Percentiles rank a stretch among this genome's conserved stretches.
Conservation (phyloP, 2,888 invertebrate species). For the Tribolium freemani region DNA sequence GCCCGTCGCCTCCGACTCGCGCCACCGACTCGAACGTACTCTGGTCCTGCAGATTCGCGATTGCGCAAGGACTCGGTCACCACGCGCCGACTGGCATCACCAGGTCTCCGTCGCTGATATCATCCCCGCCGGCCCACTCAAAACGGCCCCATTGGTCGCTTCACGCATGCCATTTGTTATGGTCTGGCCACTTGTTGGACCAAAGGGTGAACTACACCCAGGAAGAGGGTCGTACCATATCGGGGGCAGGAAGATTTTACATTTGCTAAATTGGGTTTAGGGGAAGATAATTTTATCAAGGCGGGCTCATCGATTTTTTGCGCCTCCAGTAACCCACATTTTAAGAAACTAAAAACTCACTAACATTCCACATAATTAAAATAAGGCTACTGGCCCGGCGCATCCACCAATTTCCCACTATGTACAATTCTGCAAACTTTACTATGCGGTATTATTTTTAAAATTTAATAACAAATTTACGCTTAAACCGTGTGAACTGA, state of each 20-base stretch:
- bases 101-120: slow-evolving; percentile 59
- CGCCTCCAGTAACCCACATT: background rate
- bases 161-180: slow-evolving; percentile 62
- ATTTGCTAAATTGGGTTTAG: background rate
- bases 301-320: background rate
- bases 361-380: background rate
- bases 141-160: slow-evolving; percentile 59
- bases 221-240: background rate
- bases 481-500: too few species aligned
- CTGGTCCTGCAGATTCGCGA: slow-evolving; percentile 55
- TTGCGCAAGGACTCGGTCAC: slow-evolving; percentile 62
- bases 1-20: slow-evolving; percentile 66
- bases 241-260: background rate
- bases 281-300: background rate
- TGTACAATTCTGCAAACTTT: too few species aligned
- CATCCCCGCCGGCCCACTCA: slow-evolving; percentile 63
- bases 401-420: background rate
- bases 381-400: background rate
- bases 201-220: background rate
- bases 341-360: background rate
- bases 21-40: slow-evolving; percentile 55
- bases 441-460: background rate
- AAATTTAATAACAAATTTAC: too few species aligned
- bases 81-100: slow-evolving; percentile 62
- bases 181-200: slow-evolving; percentile 59